These are phyloP conservation scores for cattle (Bos taurus) DNA, from an alignment of 2,113 vertebrate genomes.

Conservation along the genomic window ARS-UCD2.0 NC_037349.1:57913001-57913500, in stretches of 20 bases:
- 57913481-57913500: background rate
- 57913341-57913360: fast-evolving
- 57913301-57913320: background rate
- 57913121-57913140: background rate
- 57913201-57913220: background rate
- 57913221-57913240: background rate
- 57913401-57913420: background rate
- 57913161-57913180: background rate
- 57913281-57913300: background rate
- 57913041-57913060: background rate
- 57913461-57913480: background rate
- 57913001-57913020: background rate
- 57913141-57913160: background rate
- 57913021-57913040: background rate
- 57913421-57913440: background rate
- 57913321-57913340: background rate
- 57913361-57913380: background rate
- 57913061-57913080: background rate
- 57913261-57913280: background rate
- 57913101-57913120: background rate
- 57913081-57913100: background rate
- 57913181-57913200: background rate
- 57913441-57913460: background rate
- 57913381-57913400: background rate
- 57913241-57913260: background rate